These are phyloP conservation scores for Stercorarius parasiticus DNA, from an alignment of 2,113 vertebrate genomes.

Conservation along the genomic window DNA sequence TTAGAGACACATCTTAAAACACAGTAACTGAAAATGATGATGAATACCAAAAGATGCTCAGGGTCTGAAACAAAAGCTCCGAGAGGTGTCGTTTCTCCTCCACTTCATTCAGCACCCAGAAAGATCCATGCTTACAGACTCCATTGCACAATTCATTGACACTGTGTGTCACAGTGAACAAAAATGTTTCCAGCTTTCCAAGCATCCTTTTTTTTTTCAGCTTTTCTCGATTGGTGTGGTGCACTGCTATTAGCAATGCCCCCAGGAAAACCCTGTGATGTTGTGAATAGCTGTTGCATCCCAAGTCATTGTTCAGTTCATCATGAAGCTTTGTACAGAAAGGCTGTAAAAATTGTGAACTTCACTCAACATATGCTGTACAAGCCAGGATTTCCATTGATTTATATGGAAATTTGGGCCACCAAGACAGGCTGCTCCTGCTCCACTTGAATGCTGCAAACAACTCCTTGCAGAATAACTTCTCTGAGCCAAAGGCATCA, in stretches of 20 bases:
- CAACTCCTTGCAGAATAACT: neutral
- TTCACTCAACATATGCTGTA: neutral
- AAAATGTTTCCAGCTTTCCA: neutral
- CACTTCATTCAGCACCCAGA: neutral
- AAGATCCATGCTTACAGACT: neutral
- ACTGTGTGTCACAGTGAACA: accelerated
- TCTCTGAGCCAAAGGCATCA: neutral
- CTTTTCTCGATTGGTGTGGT: neutral
- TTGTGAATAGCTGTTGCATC: neutral
- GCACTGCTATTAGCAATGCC: neutral
- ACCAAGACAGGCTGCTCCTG: neutral
- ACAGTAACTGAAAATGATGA: neutral
- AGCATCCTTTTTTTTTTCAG: neutral
- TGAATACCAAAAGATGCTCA: neutral
- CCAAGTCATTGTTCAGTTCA: neutral
- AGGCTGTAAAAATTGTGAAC: neutral
- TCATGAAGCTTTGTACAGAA: neutral
- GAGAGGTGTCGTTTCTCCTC: neutral
- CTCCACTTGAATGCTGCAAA: neutral
- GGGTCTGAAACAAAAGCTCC: neutral
- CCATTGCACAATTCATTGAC: neutral
- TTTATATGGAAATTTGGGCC: neutral
- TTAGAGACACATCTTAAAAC: neutral
- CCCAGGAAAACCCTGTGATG: neutral
- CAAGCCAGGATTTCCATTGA: neutral